Conservation (phyloP, 2,797 vertebrate species). For the Bradypus variegatus region DNA sequence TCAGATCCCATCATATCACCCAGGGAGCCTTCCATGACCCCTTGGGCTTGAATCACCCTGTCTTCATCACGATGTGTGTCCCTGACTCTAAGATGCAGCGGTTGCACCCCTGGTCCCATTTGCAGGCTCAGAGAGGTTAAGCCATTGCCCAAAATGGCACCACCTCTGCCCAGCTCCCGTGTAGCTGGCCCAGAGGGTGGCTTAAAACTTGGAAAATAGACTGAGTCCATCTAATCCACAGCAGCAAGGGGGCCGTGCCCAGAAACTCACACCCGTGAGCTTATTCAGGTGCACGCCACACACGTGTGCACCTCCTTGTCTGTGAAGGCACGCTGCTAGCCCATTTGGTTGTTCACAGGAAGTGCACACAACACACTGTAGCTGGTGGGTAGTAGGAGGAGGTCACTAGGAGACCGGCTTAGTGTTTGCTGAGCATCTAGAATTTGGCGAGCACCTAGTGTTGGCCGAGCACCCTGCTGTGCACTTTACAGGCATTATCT, state of each 20-base stretch:
- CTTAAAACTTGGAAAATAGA: background rate
- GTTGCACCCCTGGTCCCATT: background rate
- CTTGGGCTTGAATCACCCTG: background rate
- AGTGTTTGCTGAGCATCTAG: background rate
- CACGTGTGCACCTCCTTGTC: fast-evolving
- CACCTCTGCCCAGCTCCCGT: background rate
- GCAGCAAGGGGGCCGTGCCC: background rate
- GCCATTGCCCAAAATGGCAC: background rate
- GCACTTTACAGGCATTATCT: background rate
- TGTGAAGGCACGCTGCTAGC: background rate
- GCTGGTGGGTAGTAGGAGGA: background rate
- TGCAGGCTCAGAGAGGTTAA: background rate
- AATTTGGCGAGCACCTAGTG: background rate
- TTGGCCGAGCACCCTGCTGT: background rate
- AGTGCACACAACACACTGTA: background rate
- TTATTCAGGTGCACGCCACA: background rate
- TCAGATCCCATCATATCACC: background rate
- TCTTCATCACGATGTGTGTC: background rate
- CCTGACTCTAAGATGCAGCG: background rate
- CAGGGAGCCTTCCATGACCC: background rate
- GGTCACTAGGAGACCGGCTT: no score
- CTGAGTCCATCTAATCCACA: background rate
- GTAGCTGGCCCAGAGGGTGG: background rate
- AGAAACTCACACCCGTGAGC: background rate
- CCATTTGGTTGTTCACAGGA: background rate